Base-by-base conservation (phyloP, 2,797 vertebrate species). In the Kryptopterus vitreolus region DNA sequence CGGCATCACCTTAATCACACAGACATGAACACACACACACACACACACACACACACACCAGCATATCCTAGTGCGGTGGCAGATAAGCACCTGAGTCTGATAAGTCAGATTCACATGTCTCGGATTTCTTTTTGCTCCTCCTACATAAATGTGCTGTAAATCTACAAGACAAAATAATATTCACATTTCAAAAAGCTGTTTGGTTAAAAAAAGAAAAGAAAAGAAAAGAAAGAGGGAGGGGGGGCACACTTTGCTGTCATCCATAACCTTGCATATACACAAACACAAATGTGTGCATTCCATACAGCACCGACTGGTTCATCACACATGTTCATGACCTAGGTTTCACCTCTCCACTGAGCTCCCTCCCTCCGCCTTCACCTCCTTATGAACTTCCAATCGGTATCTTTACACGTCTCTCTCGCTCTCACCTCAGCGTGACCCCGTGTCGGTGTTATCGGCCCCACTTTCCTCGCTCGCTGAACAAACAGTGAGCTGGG, bases 361-460 rank as follows among this genome's bases (percentile, higher is more conserved):
- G 87, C 71, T 58, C 78, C 46, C 80, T 90, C 91, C 90, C 93
- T 88, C 92, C 92, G 92, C 94, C 90, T 94, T 97, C 95, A 97
- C 96, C 97, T 97, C 95, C 84, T 84, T 70, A 55, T 96, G 96
- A 98, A 96, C 96, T 94, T 94, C 89, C 91, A 92, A 91, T 92
- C 89, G 86, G 93, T 95, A 94, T 95, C 89, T 83, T 88, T 91
- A 83, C 87, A 90, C 13, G 90, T 88, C 90, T 95, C 94, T 95
- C 89, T 81, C 35, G 90, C 83, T 87, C 90, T 95, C 93, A 95
- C 95, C 95, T 94, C 91, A 87, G 82, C 53, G 71, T 95, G 94
- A 95, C 95, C 95, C 92, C 59, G 33, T 33, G 61, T 69, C 66
- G 74, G 82, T 89, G 87, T 89, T 91, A 88, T 85, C 81, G 70